Evolutionary conservation across 2,888 invertebrate species (phyloP).

Genomic region (Liodrosophila aerea): DNA sequence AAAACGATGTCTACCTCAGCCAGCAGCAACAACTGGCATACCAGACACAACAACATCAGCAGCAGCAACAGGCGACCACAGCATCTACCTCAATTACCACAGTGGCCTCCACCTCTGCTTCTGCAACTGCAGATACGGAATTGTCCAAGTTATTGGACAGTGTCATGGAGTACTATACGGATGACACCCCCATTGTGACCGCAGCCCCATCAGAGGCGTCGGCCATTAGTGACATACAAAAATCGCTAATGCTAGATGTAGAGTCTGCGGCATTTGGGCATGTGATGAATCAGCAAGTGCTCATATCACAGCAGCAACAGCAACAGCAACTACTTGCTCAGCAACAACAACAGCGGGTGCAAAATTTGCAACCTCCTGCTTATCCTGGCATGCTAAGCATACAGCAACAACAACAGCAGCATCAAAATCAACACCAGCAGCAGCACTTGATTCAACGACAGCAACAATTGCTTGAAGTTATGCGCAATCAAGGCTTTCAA

Average conservation of each 20-base stretch:
- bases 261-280: constrained; percentile 84
- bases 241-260: constrained; percentile 94
- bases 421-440: constrained; percentile 57
- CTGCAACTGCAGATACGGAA: constrained; percentile 84
- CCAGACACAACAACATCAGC: constrained; percentile 65
- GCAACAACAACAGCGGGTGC: constrained; percentile 44
- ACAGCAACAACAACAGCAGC: constrained; percentile 55
- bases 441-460: constrained; percentile 60
- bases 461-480: constrained; percentile 63
- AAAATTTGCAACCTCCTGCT: constrained; percentile 34
- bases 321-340: constrained; percentile 43
- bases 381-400: no score
- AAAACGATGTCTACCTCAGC: constrained; percentile 82
- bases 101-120: constrained; percentile 66
- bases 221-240: constrained; percentile 94
- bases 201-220: constrained; percentile 73
- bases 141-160: constrained; percentile 93
- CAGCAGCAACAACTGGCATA: constrained; percentile 75
- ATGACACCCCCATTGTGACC: constrained; percentile 81
- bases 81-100: constrained; percentile 80
- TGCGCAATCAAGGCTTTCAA: constrained; percentile 80
- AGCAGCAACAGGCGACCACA: constrained; percentile 71
- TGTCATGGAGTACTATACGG: constrained; percentile 91
- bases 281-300: constrained; percentile 48
- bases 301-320: constrained; percentile 65